phyloP scores from a whole-genome alignment of 2,797 vertebrate genomes.

The Enteromius viviparus region DNA sequence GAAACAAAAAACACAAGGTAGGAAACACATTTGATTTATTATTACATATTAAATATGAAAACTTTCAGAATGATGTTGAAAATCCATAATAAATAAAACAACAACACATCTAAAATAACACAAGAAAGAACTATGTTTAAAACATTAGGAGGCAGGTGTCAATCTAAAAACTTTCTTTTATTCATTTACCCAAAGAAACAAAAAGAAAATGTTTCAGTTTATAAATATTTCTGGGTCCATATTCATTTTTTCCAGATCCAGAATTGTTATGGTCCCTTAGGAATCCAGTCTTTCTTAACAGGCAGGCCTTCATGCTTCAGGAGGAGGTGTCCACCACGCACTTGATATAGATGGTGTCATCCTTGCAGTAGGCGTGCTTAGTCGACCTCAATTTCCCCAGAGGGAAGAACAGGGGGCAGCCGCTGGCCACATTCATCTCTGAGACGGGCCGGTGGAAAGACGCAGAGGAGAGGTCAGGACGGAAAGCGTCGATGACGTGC shows the following conservation, averaged over 20 bases:
- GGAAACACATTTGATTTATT: background rate
- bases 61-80: background rate
- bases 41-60: background rate
- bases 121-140: background rate
- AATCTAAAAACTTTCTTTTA: background rate
- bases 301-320: constrained; percentile 42
- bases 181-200: background rate
- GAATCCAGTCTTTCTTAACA: background rate
- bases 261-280: background rate
- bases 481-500: constrained; percentile 80
- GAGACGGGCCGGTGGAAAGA: constrained; percentile 82
- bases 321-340: constrained; percentile 79
- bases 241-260: background rate
- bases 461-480: constrained; percentile 77
- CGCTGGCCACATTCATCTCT: constrained; percentile 85
- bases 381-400: constrained; percentile 76
- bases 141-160: background rate
- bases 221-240: constrained; percentile 9
- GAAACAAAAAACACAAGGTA: background rate
- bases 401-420: constrained; percentile 83
- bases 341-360: constrained; percentile 84
- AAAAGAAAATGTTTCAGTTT: constrained; percentile 2
- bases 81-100: constrained; percentile 30
- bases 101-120: background rate
- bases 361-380: constrained; percentile 78